Evolutionary conservation across 1,140 invertebrate genomes (phyloP), one percentile per base, ranked within the genome.

Genomic region (Neuroterus valhalla): DNA sequence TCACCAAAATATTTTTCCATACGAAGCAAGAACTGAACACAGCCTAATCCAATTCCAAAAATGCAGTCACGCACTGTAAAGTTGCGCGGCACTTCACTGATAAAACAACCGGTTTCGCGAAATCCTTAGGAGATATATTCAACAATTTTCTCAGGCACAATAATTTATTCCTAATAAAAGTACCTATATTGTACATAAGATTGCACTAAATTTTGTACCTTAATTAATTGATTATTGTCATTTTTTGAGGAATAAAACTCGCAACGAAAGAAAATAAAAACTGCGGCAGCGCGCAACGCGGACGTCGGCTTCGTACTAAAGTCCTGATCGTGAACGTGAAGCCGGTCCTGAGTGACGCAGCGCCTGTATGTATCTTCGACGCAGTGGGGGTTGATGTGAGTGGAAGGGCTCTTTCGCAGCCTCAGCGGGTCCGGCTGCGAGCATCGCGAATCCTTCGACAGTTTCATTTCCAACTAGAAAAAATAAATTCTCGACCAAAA

Each of bases 301-400:
- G 77, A 81, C 79, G 87, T 87, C 87, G 87, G 88, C 83, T 86
- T 85, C 82, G 82, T 84, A 89, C 88, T 89, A 84, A 89, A 77
- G 81, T n/a, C n/a, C n/a, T n/a, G n/a, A n/a, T n/a, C n/a, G n/a
- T n/a, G n/a, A 38, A 38, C 31, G 31, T 38, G 82, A 84, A 82
- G 81, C 81, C 83, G 80, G 79, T 83, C 80, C 80, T 79, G 80
- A 78, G 81, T 80, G 80, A 82, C 78, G 81, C 81, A 83, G 71
- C 74, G 79, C 77, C 31, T 5, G 31, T 75, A 77, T 38, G 31
- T 8, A 38, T 38, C 31, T 38, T 38, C 74, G 75, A 76, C 78
- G 75, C 77, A 81, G 76, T 78, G 80, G 77, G 80, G 80, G 81
- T 77, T 72, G 76, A 68, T 62, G 75, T 71, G 77, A 74, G 72